Conservation (phyloP, 2,113 vertebrate genomes). For the Burhinus oedicnemus region DNA sequence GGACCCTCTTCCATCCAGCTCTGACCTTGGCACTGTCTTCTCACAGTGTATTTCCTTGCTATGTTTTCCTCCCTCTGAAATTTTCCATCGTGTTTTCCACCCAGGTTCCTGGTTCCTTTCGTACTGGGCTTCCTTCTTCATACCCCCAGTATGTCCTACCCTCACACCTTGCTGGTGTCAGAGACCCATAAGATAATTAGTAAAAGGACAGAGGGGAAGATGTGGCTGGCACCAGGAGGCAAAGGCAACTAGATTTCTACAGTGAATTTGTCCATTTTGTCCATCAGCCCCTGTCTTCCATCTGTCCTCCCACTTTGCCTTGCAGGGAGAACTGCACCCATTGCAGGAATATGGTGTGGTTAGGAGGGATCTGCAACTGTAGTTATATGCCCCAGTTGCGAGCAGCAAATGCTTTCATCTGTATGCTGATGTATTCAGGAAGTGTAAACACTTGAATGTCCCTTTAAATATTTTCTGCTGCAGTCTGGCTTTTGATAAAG, state of each 20-base stretch:
- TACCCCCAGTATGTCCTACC: neutral
- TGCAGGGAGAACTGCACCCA: neutral
- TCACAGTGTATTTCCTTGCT: neutral
- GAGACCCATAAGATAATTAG: neutral
- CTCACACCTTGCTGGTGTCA: neutral
- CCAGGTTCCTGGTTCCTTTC: neutral
- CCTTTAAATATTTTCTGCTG: slow-evolving; percentile 60
- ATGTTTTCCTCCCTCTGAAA: neutral
- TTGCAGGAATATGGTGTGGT: neutral
- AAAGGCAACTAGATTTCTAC: neutral
- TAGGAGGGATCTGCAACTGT: neutral
- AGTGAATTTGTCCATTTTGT: neutral
- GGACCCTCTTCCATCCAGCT: neutral
- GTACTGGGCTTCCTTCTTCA: neutral
- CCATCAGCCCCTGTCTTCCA: neutral
- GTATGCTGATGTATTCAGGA: neutral
- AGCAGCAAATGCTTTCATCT: slow-evolving; percentile 1
- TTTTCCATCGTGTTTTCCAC: neutral
- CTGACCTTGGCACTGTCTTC: neutral
- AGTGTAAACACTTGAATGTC: slow-evolving; percentile 1
- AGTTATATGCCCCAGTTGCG: neutral
- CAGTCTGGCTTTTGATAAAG: slow-evolving; percentile 37
- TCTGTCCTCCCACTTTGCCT: neutral
- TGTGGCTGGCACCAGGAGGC: neutral
- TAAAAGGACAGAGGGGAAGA: neutral